These are phyloP conservation scores for Hucho hucho DNA, from an alignment of 2,113 vertebrate species.

Conservation along the genomic window DNA sequence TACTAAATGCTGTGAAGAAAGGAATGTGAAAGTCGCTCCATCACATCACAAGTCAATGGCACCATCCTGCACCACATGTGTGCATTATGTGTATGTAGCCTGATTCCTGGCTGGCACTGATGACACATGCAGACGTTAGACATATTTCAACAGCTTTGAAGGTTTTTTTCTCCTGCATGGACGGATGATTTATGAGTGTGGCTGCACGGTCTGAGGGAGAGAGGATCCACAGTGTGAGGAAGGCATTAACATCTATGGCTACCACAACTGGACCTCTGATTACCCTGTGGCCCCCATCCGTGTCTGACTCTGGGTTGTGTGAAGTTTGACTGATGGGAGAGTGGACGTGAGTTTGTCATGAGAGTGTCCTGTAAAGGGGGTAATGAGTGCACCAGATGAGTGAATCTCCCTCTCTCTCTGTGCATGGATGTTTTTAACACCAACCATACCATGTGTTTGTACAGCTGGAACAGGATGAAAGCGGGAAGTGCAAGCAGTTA, in stretches of 20 bases:
- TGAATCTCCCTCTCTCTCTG: slow-evolving; percentile 7
- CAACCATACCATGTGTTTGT: slow-evolving; percentile 46
- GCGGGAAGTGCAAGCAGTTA: slow-evolving; percentile 28
- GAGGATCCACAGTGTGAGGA: too few relatives aligned
- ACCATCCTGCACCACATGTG: too few relatives aligned
- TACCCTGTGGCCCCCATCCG: slow-evolving; percentile 1
- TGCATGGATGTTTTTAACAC: slow-evolving; percentile 32
- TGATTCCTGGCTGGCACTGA: too few relatives aligned
- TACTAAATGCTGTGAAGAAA: too few relatives aligned
- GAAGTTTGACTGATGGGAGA: slow-evolving; percentile 54
- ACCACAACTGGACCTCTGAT: slow-evolving; percentile 21
- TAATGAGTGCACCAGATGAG: slow-evolving; percentile 70
- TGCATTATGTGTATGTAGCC: too few relatives aligned
- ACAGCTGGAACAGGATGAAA: slow-evolving; percentile 61
- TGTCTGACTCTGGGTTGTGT: slow-evolving; percentile 32
- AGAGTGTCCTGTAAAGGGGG: slow-evolving; percentile 52
- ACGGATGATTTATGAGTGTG: too few relatives aligned
- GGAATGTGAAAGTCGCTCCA: too few relatives aligned
- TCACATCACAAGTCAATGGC: too few relatives aligned
- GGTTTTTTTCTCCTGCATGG: too few relatives aligned
- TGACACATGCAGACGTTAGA: too few relatives aligned
- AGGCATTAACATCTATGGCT: slow-evolving; percentile 27
- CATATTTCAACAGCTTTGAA: too few relatives aligned
- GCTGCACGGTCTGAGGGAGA: too few relatives aligned
- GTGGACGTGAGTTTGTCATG: slow-evolving; percentile 52